Evolutionary conservation across 2,797 vertebrate genomes (phyloP).

Genomic region (Remorina albescens): DNA sequence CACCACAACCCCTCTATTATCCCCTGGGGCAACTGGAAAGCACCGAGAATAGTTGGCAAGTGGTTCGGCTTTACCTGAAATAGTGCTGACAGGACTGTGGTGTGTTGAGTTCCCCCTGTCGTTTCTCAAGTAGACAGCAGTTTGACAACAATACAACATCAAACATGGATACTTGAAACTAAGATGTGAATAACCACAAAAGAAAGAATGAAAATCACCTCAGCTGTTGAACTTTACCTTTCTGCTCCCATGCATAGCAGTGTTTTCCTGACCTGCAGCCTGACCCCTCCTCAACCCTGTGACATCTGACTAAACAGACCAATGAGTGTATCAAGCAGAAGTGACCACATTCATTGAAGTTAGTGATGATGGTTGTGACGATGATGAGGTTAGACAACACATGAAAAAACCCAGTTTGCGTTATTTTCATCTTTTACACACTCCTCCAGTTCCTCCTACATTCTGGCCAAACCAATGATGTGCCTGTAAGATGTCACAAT

Average conservation of each 20-base stretch:
- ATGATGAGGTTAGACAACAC: conserved; percentile 14
- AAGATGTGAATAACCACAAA: neutral
- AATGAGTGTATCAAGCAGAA: conserved; percentile 24
- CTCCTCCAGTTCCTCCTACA: neutral
- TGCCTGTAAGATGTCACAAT: neutral
- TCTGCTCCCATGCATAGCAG: conserved; percentile 1
- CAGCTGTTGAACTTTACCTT: conserved; percentile 9
- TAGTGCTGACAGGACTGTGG: conserved; percentile 66
- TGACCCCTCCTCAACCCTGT: conserved; percentile 32
- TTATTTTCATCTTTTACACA: conserved; percentile 15
- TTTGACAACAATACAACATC: conserved; percentile 29
- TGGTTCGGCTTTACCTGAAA: conserved; percentile 69
- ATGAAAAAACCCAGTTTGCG: conserved; percentile 25
- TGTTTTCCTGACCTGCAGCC: neutral
- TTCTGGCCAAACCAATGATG: neutral
- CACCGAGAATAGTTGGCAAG: conserved; percentile 60
- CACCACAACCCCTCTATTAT: conserved; percentile 48
- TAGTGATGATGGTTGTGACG: neutral
- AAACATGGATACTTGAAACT: conserved; percentile 28
- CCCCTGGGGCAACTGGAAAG: conserved; percentile 72
- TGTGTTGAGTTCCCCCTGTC: conserved; percentile 59
- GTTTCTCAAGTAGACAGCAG: conserved; percentile 57
- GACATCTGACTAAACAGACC: conserved; percentile 12
- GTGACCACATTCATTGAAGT: conserved; percentile 9
- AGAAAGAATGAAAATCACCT: conserved; percentile 10